Conservation (phyloP, 1,140 invertebrate species). For the Lordiphosa stackelbergi region DNA sequence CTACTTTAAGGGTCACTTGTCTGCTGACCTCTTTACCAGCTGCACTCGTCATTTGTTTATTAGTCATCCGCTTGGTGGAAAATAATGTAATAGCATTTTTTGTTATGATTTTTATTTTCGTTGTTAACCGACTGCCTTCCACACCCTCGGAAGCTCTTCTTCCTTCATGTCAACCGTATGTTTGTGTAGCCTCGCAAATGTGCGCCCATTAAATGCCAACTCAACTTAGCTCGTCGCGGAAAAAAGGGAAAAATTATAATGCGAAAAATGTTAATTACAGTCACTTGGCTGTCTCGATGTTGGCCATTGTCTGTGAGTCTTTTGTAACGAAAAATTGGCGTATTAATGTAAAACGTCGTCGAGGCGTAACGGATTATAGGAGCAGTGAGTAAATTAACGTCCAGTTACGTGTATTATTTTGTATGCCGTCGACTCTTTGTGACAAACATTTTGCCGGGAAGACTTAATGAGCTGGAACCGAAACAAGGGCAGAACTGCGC, state of each 20-base stretch:
- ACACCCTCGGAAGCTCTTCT: not conserved
- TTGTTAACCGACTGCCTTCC: slow-evolving; percentile 15
- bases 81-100: slow-evolving; percentile 40
- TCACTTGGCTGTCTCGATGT: slow-evolving; percentile 34
- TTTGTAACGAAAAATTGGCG: slow-evolving; percentile 56
- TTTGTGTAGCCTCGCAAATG: slow-evolving; percentile 41
- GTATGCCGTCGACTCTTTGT: slow-evolving; percentile 12
- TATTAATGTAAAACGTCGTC: slow-evolving; percentile 62
- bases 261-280: slow-evolving; percentile 70
- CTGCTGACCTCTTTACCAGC: slow-evolving; percentile 7
- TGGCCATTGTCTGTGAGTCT: slow-evolving; percentile 41
- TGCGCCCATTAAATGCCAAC: slow-evolving; percentile 60
- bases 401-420: slow-evolving; percentile 48
- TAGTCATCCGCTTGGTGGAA: slow-evolving; percentile 44
- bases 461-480: slow-evolving; percentile 65
- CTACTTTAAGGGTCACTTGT: slow-evolving; percentile 11
- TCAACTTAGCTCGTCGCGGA: slow-evolving; percentile 40
- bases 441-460: slow-evolving; percentile 53
- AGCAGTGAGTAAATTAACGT: slow-evolving; percentile 52
- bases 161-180: not conserved
- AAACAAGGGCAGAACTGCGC: slow-evolving; percentile 4
- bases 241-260: slow-evolving; percentile 70
- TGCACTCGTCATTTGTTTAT: slow-evolving; percentile 30
- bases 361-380: slow-evolving; percentile 68
- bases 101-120: slow-evolving; percentile 27